Percentiles rank a stretch among this genome's conserved stretches.
phyloP scores from a whole-genome alignment of 2,113 vertebrate genomes.

The Hypomesus transpacificus region DNA sequence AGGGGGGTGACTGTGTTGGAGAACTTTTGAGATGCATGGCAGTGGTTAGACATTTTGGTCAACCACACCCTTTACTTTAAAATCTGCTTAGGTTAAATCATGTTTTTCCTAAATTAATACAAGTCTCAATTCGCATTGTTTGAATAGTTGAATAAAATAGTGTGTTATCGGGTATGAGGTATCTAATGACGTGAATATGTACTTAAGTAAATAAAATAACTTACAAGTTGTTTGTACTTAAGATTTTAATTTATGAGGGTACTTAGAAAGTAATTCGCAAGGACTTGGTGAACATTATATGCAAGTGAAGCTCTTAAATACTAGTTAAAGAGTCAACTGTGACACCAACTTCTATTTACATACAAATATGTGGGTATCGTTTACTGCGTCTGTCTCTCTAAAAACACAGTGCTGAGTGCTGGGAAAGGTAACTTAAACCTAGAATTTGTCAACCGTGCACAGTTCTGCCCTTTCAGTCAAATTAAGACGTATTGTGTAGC shows the following conservation, averaged over 20 bases:
- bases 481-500: slow-evolving; percentile 1
- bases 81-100: too few species aligned
- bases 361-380: not conserved
- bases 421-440: not conserved
- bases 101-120: too few species aligned
- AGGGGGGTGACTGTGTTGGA: slow-evolving; percentile 28
- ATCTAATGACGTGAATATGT: slow-evolving; percentile 37
- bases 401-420: not conserved
- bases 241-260: not conserved
- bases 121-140: too few species aligned
- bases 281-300: not conserved
- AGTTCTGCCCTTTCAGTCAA: slow-evolving; percentile 10
- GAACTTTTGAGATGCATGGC: slow-evolving; percentile 47
- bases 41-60: slow-evolving; percentile 31
- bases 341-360: not conserved
- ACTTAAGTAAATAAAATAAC: slow-evolving; percentile 5
- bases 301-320: not conserved
- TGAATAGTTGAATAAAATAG: slow-evolving; percentile 3
- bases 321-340: not conserved
- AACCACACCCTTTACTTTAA: too few species aligned
- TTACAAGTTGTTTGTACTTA: slow-evolving; percentile 8
- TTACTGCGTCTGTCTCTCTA: not conserved
- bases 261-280: slow-evolving; percentile 3
- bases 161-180: slow-evolving; percentile 15
- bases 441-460: not conserved